Conservation (phyloP, 2,888 invertebrate species). For the Troides helena region DNA sequence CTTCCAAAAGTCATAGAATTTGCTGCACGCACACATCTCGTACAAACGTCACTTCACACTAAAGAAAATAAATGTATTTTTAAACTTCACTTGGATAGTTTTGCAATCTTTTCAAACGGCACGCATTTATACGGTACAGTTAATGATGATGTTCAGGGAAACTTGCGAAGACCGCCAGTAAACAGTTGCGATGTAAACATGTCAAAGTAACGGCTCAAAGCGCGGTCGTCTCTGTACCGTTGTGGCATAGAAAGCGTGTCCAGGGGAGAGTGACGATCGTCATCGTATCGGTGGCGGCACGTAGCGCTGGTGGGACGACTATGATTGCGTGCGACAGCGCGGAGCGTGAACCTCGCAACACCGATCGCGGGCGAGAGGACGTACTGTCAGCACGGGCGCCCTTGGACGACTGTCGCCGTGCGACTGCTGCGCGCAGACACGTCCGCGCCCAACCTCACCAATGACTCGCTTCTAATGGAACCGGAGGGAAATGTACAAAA, state of each 20-base stretch:
- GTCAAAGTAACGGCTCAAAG: slow-evolving; percentile 60
- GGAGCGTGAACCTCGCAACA: slow-evolving; percentile 13
- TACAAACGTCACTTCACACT: slow-evolving; percentile 65
- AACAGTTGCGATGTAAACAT: slow-evolving; percentile 57
- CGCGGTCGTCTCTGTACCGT: slow-evolving; percentile 57
- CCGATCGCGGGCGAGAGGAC: slow-evolving; percentile 41
- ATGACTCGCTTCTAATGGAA: slow-evolving; percentile 37
- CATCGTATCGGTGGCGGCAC: slow-evolving; percentile 44
- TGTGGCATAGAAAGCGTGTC: slow-evolving; percentile 64
- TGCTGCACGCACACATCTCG: slow-evolving; percentile 76
- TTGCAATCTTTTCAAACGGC: slow-evolving; percentile 66
- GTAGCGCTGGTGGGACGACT: slow-evolving; percentile 23
- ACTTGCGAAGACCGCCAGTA: slow-evolving; percentile 55
- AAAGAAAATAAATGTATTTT: slow-evolving; percentile 78
- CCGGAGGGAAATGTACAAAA: slow-evolving; percentile 42
- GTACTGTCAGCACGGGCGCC: slow-evolving; percentile 63
- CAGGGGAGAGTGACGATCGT: slow-evolving; percentile 46
- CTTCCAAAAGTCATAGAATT: slow-evolving; percentile 77
- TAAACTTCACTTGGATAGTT: slow-evolving; percentile 80
- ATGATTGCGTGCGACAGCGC: slow-evolving; percentile 33
- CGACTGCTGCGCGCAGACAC: slow-evolving; percentile 50
- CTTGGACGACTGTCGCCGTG: slow-evolving; percentile 44
- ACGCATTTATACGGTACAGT: slow-evolving; percentile 61
- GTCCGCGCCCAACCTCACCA: slow-evolving; percentile 28
- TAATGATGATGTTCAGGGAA: slow-evolving; percentile 56